Base-by-base conservation (phyloP, 2,113 vertebrate genomes). In the Colinus virginianus region DNA sequence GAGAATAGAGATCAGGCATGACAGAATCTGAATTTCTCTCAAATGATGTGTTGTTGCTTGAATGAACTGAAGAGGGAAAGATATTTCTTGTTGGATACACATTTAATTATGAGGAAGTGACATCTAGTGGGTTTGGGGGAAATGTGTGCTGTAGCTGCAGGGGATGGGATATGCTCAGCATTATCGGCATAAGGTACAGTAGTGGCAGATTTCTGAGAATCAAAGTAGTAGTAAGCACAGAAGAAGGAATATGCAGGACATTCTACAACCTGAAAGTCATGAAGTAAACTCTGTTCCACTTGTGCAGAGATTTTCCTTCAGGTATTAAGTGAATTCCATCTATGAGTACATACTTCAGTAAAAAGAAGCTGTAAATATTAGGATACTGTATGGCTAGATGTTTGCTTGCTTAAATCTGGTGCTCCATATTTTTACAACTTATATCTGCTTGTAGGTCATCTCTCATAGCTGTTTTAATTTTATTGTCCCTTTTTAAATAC, bases 381-480 rank as follows among this genome's bases (percentile, higher is more conserved):
- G 49, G 16, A 22, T 75, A 64, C 51, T 5, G 0, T 61, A 80
- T 4, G 14, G 34, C 56, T 58, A 61, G 3, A 45, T 48, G 87
- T 90, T 67, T 68, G n/a, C 30, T 67, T 51, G 48, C 66, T 68
- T 49, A 36, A 36, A 36, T 36, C 36, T 36, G 36, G 36, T 36
- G 36, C 36, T 36, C 36, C 36, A 36, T 36, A 36, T 36, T 36
- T 36, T 36, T 36, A 36, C 36, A 36, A 36, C 36, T 36, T 36
- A 3, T 53, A 90, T 69, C 23, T 87, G 59, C 40, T 66, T 59
- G 45, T 25, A 59, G 48, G 55, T 67, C 34, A 78, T 43, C 70
- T 63, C 84, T 71, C 62, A 82, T 78, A 90, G 78, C 21, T 32
- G 5, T 69, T 90, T 63, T 63, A 42, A 78, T 86, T 90, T 59